Conservation (phyloP, 2,113 vertebrate genomes). For the Natator depressus region DNA sequence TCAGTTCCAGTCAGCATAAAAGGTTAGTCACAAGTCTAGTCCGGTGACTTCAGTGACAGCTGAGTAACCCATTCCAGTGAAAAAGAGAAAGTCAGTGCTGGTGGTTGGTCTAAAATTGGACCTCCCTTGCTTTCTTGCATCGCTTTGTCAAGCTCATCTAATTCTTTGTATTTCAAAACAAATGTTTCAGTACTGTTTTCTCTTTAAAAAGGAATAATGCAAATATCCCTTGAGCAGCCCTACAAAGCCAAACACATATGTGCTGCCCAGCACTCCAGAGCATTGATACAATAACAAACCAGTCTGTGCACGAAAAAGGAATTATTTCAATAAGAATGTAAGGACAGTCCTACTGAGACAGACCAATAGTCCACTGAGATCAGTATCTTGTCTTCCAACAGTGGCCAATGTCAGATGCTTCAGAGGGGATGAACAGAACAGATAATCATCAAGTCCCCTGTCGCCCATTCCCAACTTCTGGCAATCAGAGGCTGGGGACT, state of each 20-base stretch:
- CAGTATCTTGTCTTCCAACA: too few species aligned
- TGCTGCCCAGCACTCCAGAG: conserved; percentile 8
- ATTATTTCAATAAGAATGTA: not conserved
- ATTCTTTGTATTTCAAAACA: not conserved
- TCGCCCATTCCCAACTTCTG: too few species aligned
- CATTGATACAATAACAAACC: not conserved
- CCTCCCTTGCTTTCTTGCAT: not conserved
- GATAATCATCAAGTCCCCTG: not conserved
- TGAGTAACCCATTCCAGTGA: not conserved
- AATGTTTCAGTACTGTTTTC: not conserved
- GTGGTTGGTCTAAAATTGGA: too few species aligned
- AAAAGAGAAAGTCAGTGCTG: too few species aligned
- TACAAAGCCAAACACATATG: not conserved
- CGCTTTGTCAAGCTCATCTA: not conserved
- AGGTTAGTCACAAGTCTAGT: too few species aligned
- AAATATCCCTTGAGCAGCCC: not conserved
- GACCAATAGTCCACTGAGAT: too few species aligned
- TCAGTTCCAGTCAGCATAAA: not conserved
- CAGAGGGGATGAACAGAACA: too few species aligned
- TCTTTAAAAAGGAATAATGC: conserved; percentile 20
- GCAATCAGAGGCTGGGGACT: too few species aligned
- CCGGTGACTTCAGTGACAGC: not conserved
- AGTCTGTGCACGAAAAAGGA: not conserved
- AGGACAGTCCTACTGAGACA: not conserved
- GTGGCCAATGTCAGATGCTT: too few species aligned